Evolutionary conservation across 2,113 vertebrate species (phyloP).

Genomic region (Motacilla tschutschensis): DNA sequence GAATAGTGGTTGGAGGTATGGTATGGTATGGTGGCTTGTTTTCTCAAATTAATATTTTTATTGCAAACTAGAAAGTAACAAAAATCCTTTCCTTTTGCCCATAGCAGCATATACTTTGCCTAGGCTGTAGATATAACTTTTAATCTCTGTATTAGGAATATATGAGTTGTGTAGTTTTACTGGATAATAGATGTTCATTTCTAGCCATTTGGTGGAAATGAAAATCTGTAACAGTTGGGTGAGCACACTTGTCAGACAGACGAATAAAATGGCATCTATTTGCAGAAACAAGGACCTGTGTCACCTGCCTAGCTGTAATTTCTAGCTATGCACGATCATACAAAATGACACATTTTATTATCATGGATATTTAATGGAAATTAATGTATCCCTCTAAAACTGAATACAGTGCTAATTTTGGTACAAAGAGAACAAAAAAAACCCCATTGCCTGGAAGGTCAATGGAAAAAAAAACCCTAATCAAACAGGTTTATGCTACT

Average conservation of each 20-base stretch:
- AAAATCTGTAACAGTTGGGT: not conserved
- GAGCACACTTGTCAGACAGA: not conserved
- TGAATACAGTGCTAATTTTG: not conserved
- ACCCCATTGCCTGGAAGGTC: fast-evolving
- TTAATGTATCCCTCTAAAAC: not conserved
- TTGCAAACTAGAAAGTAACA: not conserved
- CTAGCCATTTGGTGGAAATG: not conserved
- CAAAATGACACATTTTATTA: not conserved
- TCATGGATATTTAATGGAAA: not conserved
- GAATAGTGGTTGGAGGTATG: not conserved
- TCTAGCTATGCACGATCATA: not conserved
- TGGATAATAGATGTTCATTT: not conserved
- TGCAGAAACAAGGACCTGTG: not conserved
- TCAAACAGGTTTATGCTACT: not conserved
- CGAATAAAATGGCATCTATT: not conserved
- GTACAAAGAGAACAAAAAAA: not conserved
- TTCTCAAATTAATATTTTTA: not conserved
- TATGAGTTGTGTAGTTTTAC: not conserved
- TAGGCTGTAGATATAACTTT: not conserved
- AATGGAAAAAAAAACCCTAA: not conserved
- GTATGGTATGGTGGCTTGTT: not conserved
- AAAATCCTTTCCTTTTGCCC: not conserved
- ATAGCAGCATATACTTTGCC: not conserved
- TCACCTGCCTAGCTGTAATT: not conserved
- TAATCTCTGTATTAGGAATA: not conserved